Conservation (phyloP, 2,797 vertebrate genomes). For the Rhincodon typus region DNA sequence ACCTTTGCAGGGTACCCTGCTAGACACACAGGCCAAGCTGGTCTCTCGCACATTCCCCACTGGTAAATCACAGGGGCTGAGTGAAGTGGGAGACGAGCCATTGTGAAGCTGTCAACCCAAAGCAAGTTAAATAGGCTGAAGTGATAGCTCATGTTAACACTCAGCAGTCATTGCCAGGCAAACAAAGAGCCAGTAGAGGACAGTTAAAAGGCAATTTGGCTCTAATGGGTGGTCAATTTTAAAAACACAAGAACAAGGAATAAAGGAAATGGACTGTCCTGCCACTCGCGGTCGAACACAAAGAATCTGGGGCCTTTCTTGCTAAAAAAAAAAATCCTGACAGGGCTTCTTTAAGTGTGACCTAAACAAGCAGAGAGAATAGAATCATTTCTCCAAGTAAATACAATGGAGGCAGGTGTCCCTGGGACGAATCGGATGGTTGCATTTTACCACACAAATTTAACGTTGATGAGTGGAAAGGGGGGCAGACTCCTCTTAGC, state of each 20-base stretch:
- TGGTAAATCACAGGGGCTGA: conserved; percentile 60
- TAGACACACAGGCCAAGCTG: conserved; percentile 41
- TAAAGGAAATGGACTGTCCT: conserved; percentile 39
- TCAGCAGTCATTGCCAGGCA: conserved; percentile 57
- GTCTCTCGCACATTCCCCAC: conserved; percentile 57
- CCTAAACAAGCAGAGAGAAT: background rate
- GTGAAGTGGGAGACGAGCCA: conserved; percentile 56
- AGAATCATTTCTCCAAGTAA: conserved; percentile 2
- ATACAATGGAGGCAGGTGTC: background rate
- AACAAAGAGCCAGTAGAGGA: conserved; percentile 54
- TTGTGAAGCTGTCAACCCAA: conserved; percentile 65
- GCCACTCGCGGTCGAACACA: background rate
- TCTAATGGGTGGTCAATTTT: conserved; percentile 55
- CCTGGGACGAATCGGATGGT: background rate
- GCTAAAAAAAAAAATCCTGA: background rate
- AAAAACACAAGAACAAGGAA: conserved; percentile 56
- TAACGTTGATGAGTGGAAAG: background rate
- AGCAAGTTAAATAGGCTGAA: conserved; percentile 58
- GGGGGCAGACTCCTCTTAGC: background rate
- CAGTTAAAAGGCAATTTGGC: conserved; percentile 58
- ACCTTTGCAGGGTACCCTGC: background rate
- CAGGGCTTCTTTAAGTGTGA: background rate
- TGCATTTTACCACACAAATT: background rate
- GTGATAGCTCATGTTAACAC: conserved; percentile 58
- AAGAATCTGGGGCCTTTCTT: background rate